phyloP scores from a whole-genome alignment of 2,888 invertebrate species.

The Herminia tarsipennalis region DNA sequence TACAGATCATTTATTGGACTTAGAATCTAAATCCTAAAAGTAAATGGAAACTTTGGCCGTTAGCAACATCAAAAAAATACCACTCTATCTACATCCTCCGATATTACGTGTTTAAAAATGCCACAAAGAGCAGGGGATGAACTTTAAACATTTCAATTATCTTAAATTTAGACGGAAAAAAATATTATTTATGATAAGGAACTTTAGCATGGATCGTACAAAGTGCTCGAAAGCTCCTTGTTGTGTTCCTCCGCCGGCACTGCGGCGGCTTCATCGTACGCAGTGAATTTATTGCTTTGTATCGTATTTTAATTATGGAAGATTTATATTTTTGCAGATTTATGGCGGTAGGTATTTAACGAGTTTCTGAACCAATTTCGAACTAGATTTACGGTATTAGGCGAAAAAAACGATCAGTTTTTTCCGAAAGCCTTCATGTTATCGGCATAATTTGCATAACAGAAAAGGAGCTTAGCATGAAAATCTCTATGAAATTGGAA shows the following conservation, averaged over 20 bases:
- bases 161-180: constrained; percentile 20
- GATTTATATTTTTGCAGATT: constrained; percentile 52
- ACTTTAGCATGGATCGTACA: constrained; percentile 27
- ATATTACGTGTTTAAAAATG: neutral
- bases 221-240: constrained; percentile 31
- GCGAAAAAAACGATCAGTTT: constrained; percentile 9
- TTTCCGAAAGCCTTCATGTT: constrained; percentile 15
- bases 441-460: constrained; percentile 34
- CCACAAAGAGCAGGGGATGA: constrained; percentile 7
- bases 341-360: constrained; percentile 41
- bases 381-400: constrained; percentile 16
- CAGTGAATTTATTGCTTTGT: constrained; percentile 55
- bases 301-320: constrained; percentile 58
- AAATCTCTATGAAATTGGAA: constrained; percentile 11
- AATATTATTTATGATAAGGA: constrained; percentile 31
- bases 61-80: constrained; percentile 9
- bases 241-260: constrained; percentile 33
- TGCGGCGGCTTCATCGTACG: constrained; percentile 29
- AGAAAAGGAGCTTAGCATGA: constrained; percentile 30
- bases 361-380: constrained; percentile 30
- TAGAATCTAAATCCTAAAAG: constrained; percentile 6
- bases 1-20: constrained; percentile 5
- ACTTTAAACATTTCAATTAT: constrained; percentile 31
- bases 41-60: constrained; percentile 16
- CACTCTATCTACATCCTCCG: neutral